Evolutionary conservation across 35 echinoderm and acorn worm genomes (phyloP), one percentile per base, ranked within the genome.

Genomic region (Anneissia japonica): DNA sequence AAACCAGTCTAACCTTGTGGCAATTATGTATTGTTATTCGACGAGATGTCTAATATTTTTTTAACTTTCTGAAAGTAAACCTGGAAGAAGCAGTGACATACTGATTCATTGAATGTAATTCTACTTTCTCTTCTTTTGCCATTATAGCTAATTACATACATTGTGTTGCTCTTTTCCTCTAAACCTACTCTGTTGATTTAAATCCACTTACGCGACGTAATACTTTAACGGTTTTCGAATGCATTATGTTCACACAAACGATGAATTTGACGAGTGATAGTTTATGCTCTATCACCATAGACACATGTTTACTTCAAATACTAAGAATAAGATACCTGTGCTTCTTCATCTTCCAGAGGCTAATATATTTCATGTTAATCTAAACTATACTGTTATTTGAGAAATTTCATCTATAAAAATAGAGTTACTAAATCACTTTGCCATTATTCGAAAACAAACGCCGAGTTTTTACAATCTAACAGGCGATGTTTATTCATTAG

Each of bases 141-240:
- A 64, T 64, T 64, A 64, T 19, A 64, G 51, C 51, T 64, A 64
- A 64, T 64, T 64, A 64, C 51, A 9, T 64, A 64, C 51, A 64
- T 64, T 64, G 51, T 64, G 51, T 64, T 64, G 51, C 51, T 6
- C 19, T 64, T 23, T 64, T 64, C 6, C 51, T 64, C 5, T 64
- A 6, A 64, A 64, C 51, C 19, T 64, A 64, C 19, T 64, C 7
- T 64, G 51, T 64, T 64, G 51, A 64, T 64, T 64, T 64, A 64
- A 64, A 64, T 64, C 51, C 51, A 64, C 51, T 64, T 64, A 64
- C 7, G 51, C 2, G 51, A 64, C 26, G 26, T 64, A 64, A 64
- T 64, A 64, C 51, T 64, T n/a, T 64, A 64, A 64, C 51, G 51
- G 51, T 64, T n/a, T n/a, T n/a, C n/a, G n/a, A n/a, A n/a, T n/a